phyloP scores from a whole-genome alignment of 2,113 vertebrate genomes.

The Siphamia tubifer region DNA sequence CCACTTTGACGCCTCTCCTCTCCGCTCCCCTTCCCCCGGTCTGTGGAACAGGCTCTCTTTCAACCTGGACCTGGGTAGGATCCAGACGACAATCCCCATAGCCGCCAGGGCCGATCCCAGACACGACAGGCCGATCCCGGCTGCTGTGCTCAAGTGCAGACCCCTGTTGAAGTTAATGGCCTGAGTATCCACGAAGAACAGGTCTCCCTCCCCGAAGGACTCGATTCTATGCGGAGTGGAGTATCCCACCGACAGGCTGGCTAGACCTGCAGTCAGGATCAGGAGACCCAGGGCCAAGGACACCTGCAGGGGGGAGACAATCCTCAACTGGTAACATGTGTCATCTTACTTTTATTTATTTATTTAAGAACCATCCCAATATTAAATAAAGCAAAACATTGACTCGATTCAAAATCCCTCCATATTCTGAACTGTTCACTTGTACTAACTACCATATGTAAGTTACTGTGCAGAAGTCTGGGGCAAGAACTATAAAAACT shows the following conservation, averaged over 20 bases:
- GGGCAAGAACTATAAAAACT: too few relatives aligned
- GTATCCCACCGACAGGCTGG: slow-evolving; percentile 81
- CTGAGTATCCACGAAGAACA: slow-evolving; percentile 88
- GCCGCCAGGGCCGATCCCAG: slow-evolving; percentile 82
- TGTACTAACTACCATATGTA: too few relatives aligned
- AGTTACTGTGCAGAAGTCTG: too few relatives aligned
- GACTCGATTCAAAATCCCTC: too few relatives aligned
- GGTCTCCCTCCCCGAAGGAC: slow-evolving; percentile 90
- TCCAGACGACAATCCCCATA: slow-evolving; percentile 85
- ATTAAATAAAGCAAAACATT: too few relatives aligned
- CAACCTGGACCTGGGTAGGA: slow-evolving; percentile 83
- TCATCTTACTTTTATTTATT: not conserved
- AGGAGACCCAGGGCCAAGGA: slow-evolving; percentile 88
- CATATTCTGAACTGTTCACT: too few relatives aligned
- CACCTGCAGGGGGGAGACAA: slow-evolving; percentile 75
- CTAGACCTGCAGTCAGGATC: slow-evolving; percentile 76
- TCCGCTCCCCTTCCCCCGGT: slow-evolving; percentile 1
- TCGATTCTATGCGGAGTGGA: slow-evolving; percentile 88
- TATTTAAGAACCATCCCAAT: too few relatives aligned
- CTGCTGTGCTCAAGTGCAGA: slow-evolving; percentile 85
- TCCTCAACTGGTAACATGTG: not conserved
- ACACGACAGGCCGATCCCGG: slow-evolving; percentile 87
- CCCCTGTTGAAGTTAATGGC: slow-evolving; percentile 88
- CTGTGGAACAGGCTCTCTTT: slow-evolving; percentile 81
- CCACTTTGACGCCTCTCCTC: slow-evolving; percentile 33